A percentile compares a stretch with the other conserved stretches of the same genome.
These are phyloP conservation scores for Galendromus occidentalis DNA, from an alignment of 1,140 invertebrate species.

Conservation along the genomic window DNA sequence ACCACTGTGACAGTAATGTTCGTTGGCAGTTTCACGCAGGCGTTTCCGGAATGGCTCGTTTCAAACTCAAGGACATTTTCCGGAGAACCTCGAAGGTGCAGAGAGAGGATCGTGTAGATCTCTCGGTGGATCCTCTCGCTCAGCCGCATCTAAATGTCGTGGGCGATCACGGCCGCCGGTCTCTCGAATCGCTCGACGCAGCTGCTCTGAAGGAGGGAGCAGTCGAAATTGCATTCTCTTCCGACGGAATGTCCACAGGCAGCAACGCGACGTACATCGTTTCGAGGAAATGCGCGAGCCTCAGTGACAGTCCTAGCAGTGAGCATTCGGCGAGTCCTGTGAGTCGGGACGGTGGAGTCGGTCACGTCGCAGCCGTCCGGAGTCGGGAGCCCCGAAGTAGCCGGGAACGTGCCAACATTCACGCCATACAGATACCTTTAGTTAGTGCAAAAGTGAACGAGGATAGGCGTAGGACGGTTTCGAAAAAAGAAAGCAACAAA, in stretches of 20 bases:
- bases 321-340: not conserved
- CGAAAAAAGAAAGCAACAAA: not conserved
- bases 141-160: too few species aligned
- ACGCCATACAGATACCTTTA: slow-evolving; percentile 2
- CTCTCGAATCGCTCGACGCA: too few species aligned
- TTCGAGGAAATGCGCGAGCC: not conserved
- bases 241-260: not conserved
- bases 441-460: not conserved
- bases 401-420: not conserved
- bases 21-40: too few species aligned
- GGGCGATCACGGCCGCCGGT: too few species aligned
- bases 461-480: not conserved
- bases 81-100: too few species aligned
- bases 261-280: slow-evolving; percentile 1
- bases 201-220: not conserved
- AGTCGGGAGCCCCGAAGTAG: not conserved
- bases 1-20: too few species aligned
- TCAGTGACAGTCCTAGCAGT: not conserved
- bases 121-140: too few species aligned
- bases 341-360: not conserved
- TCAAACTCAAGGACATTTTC: too few species aligned
- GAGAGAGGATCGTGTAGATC: too few species aligned
- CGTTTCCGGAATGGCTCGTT: too few species aligned
- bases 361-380: not conserved
- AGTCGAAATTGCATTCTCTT: not conserved